These are phyloP conservation scores for Thecocarcelia acutangulata DNA, from an alignment of 2,888 invertebrate genomes.

Conservation along the genomic window DNA sequence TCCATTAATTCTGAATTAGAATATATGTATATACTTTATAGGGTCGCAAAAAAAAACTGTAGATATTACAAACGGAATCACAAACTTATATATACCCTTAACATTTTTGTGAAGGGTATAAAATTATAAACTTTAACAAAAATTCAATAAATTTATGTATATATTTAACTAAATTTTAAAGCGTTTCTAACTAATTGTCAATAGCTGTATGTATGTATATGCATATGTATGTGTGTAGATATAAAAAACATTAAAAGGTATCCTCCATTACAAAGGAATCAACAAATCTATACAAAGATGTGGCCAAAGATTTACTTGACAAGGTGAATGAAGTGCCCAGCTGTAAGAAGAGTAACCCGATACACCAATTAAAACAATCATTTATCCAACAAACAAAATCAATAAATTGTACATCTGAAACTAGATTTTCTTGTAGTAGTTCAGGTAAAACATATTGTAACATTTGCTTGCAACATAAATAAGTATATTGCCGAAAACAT, in stretches of 20 bases:
- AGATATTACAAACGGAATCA: no score
- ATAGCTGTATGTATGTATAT: no score
- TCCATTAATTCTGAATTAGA: no score
- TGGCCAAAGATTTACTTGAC: conserved; percentile 57
- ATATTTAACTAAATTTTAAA: no score
- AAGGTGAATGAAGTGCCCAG: conserved; percentile 12
- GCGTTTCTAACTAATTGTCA: no score
- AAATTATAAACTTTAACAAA: no score
- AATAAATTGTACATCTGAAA: conserved; percentile 13
- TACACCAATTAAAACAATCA: conserved; percentile 1
- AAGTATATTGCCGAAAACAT: neutral
- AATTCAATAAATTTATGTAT: no score
- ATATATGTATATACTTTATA: no score
- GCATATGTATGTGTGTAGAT: neutral
- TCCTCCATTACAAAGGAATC: conserved; percentile 54
- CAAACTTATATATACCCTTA: no score
- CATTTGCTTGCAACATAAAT: neutral
- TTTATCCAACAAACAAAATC: conserved; percentile 24
- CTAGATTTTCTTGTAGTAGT: conserved; percentile 62
- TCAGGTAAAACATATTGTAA: conserved; percentile 62
- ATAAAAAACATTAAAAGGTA: neutral
- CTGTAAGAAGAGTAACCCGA: conserved; percentile 14
- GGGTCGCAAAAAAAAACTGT: no score
- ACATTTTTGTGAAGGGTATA: no score
- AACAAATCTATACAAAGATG: conserved; percentile 63